phyloP scores from a whole-genome alignment of 1,140 invertebrate genomes.

The Manduca sexta region DNA sequence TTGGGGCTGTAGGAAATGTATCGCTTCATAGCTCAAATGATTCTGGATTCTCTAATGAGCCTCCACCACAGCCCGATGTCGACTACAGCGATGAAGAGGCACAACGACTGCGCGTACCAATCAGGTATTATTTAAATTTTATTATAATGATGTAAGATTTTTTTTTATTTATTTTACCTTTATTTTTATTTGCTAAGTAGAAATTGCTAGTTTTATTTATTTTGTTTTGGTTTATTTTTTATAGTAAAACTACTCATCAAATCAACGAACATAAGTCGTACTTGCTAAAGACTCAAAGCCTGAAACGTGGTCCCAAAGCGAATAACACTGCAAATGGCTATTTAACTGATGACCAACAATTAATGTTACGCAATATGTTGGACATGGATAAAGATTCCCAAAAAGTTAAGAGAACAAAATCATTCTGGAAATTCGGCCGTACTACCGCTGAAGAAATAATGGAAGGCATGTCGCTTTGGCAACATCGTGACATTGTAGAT shows the following conservation, averaged over 20 bases:
- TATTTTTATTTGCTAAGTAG: constrained; percentile 34
- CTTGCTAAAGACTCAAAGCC: constrained; percentile 64
- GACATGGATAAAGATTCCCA: constrained; percentile 68
- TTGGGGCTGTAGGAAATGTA: constrained; percentile 78
- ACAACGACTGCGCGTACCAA: constrained; percentile 75
- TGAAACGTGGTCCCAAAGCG: constrained; percentile 62
- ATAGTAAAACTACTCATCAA: constrained; percentile 66
- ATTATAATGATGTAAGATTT: constrained; percentile 12
- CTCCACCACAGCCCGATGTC: constrained; percentile 89
- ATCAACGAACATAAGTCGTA: constrained; percentile 76
- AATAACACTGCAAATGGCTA: constrained; percentile 73
- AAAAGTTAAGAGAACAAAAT: constrained; percentile 86
- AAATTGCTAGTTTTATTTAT: constrained; percentile 44
- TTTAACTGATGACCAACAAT: constrained; percentile 71
- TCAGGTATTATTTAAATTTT: constrained; percentile 76
- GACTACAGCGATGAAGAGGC: constrained; percentile 93
- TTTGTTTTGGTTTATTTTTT: constrained; percentile 52
- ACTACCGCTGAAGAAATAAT: constrained; percentile 81
- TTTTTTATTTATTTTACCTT: constrained; percentile 15
- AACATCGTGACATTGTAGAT: constrained; percentile 87
- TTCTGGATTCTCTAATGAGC: constrained; percentile 92
- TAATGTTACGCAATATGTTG: constrained; percentile 67
- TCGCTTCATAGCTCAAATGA: constrained; percentile 92
- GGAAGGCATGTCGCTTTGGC: constrained; percentile 89
- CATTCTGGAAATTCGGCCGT: constrained; percentile 87